Conservation (phyloP, 1,140 invertebrate genomes). For the Apis mellifera region DNA sequence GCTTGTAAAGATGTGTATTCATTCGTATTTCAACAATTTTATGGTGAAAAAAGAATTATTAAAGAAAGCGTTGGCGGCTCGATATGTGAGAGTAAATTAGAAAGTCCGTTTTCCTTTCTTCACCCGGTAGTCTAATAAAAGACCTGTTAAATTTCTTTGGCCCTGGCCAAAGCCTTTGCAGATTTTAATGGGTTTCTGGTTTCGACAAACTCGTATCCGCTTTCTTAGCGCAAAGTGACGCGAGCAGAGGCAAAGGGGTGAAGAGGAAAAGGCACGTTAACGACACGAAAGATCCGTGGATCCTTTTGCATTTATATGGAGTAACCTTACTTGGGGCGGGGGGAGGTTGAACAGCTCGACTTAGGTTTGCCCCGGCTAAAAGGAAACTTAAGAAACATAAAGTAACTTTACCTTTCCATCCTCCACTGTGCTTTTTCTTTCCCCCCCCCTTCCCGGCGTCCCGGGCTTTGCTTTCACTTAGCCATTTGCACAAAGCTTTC, state of each 20-base stretch:
- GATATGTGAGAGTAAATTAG: too few relatives aligned
- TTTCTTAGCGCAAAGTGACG: conserved; percentile 60
- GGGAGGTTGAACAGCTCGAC: conserved; percentile 67
- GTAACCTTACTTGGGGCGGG: conserved; percentile 68
- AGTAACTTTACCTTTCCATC: conserved; percentile 70
- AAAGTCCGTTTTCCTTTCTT: conserved; percentile 43
- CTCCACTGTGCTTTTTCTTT: conserved; percentile 52
- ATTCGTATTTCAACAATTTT: too few relatives aligned
- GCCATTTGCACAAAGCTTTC: conserved; percentile 67
- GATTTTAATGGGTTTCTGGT: conserved; percentile 68
- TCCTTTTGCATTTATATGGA: conserved; percentile 71
- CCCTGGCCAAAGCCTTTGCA: conserved; percentile 48
- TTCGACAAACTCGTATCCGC: conserved; percentile 62
- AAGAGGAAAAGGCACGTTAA: conserved; percentile 57
- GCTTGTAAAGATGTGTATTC: too few relatives aligned
- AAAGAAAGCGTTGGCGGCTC: too few relatives aligned
- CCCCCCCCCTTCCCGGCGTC: conserved; percentile 46
- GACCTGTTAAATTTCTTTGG: conserved; percentile 56
- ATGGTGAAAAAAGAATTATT: too few relatives aligned
- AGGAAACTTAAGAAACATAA: conserved; percentile 73
- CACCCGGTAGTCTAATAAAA: conserved; percentile 51
- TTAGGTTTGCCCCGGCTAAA: conserved; percentile 61
- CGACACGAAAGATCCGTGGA: conserved; percentile 67
- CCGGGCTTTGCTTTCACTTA: conserved; percentile 55
- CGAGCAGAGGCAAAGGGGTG: conserved; percentile 33